Conservation (phyloP, 1,140 invertebrate genomes). For the Drosophila rhopaloa region DNA sequence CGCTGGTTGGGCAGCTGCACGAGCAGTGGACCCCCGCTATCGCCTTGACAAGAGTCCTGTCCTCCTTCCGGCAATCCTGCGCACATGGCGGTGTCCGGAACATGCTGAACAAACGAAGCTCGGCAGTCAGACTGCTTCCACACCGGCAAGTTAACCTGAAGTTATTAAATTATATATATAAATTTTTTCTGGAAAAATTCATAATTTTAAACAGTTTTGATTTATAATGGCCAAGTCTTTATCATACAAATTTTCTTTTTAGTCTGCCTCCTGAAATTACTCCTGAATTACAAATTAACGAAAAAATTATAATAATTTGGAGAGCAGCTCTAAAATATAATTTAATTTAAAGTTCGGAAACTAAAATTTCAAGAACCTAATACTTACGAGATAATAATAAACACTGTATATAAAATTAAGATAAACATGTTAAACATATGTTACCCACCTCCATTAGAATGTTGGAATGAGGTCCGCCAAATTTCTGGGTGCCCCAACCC, state of each 20-base stretch:
- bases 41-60: constrained; percentile 93
- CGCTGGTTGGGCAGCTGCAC: constrained; percentile 88
- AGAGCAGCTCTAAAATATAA: not conserved
- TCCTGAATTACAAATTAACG: not conserved
- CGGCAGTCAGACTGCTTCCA: constrained; percentile 91
- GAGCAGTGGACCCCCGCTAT: constrained; percentile 93
- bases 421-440: not conserved
- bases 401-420: not conserved
- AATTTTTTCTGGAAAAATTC: not conserved
- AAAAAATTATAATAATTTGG: not conserved
- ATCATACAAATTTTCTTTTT: not conserved
- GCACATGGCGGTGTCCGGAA: constrained; percentile 89
- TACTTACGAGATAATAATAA: constrained; percentile 1
- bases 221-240: not conserved
- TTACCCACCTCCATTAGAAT: constrained; percentile 89
- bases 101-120: constrained; percentile 87
- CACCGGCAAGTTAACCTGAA: constrained; percentile 89
- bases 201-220: not conserved
- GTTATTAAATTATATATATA: too few relatives aligned
- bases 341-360: not conserved
- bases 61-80: constrained; percentile 90
- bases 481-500: constrained; percentile 90
- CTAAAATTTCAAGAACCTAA: not conserved
- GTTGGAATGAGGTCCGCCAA: constrained; percentile 88
- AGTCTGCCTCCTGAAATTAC: not conserved